These are phyloP conservation scores for Emmelina monodactyla DNA, from an alignment of 2,888 invertebrate genomes.

Conservation along the genomic window DNA sequence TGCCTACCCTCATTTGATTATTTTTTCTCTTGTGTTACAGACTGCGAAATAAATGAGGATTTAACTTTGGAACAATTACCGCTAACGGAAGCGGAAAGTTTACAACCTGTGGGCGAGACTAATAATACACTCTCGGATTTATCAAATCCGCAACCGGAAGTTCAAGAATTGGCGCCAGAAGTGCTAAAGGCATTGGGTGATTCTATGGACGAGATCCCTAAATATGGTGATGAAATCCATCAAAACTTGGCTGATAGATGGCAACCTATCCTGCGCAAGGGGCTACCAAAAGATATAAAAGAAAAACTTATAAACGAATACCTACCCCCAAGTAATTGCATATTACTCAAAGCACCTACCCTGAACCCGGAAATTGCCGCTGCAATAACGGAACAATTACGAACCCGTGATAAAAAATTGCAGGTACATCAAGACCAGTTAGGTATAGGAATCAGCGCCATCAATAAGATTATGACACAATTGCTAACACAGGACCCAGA, in stretches of 20 bases:
- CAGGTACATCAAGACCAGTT: background rate
- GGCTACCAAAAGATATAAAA: background rate
- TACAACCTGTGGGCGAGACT: too few relatives aligned
- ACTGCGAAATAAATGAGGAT: too few relatives aligned
- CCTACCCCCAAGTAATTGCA: background rate
- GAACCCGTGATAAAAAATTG: background rate
- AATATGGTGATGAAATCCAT: background rate
- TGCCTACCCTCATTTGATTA: too few relatives aligned
- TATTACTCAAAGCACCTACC: background rate
- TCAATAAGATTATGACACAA: background rate
- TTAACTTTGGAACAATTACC: too few relatives aligned
- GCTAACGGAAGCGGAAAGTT: too few relatives aligned
- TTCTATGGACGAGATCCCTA: background rate
- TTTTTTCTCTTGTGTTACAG: too few relatives aligned
- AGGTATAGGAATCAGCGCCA: background rate
- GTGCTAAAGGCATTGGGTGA: background rate
- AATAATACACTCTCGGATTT: too few relatives aligned
- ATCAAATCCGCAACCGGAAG: too few relatives aligned
- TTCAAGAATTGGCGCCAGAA: background rate
- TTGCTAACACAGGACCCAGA: background rate
- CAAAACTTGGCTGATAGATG: background rate
- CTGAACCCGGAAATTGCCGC: background rate
- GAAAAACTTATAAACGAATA: background rate
- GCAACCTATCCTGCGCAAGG: background rate
- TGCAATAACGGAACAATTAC: background rate